Conservation (phyloP, 2,113 vertebrate genomes). For the cattle (Bos taurus) region DNA sequence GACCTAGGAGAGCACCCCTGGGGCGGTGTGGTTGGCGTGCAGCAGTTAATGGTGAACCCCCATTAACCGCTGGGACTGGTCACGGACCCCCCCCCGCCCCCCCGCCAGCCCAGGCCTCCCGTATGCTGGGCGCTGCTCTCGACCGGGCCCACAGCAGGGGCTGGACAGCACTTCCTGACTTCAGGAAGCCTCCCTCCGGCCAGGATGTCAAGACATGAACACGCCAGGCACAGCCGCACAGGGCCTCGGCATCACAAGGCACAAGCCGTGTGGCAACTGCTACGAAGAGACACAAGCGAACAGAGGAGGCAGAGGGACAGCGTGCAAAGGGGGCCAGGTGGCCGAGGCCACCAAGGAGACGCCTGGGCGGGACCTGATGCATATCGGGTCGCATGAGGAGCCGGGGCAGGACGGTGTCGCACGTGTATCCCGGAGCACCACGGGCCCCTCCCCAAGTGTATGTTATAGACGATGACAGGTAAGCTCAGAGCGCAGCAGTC, state of each 20-base stretch:
- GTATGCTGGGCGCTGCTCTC: fast-evolving
- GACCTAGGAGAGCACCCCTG: background rate
- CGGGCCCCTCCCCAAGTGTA: fast-evolving
- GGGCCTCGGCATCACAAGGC: background rate
- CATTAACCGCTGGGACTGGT: fast-evolving
- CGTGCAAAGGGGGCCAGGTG: background rate
- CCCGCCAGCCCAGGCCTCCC: no score
- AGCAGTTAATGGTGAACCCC: background rate
- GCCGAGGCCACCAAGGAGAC: background rate
- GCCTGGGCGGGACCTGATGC: no score
- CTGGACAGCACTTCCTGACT: fast-evolving
- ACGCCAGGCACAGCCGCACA: no score
- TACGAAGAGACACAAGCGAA: fast-evolving
- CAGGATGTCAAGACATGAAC: background rate
- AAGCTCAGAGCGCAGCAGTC: background rate
- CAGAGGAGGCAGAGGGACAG: background rate
- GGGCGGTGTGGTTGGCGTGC: fast-evolving
- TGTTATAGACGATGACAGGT: fast-evolving
- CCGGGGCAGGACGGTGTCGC: fast-evolving
- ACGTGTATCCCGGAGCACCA: fast-evolving
- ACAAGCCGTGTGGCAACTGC: fast-evolving
- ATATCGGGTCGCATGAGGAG: no score
- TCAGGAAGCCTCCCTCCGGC: background rate
- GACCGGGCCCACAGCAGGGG: fast-evolving
- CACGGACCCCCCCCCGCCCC: background rate